Evolutionary conservation across 2,113 vertebrate species (phyloP).

Genomic region (Toxotes jaculatrix): DNA sequence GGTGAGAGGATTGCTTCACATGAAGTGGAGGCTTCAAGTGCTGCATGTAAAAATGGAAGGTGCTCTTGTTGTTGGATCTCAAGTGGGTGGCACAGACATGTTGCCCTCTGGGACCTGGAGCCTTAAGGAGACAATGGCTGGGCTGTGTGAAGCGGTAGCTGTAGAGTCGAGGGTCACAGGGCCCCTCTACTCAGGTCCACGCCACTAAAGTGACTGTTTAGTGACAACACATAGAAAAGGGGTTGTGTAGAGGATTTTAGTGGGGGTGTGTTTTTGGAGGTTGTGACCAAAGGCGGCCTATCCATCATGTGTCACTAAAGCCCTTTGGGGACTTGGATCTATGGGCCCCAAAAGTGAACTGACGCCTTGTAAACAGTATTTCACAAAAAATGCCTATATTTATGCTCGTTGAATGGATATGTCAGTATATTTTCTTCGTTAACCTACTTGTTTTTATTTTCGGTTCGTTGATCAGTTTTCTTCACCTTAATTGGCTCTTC

Average conservation of each 20-base stretch:
- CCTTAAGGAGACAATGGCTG: slow-evolving; percentile 73
- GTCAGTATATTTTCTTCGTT: background rate
- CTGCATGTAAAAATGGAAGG: slow-evolving; percentile 85
- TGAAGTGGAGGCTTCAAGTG: slow-evolving; percentile 79
- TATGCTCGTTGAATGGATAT: background rate
- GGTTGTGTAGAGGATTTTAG: slow-evolving; percentile 55
- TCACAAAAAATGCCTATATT: background rate
- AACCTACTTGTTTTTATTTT: background rate
- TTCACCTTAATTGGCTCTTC: background rate
- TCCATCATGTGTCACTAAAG: slow-evolving; percentile 77
- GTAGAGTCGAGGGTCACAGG: slow-evolving; percentile 70
- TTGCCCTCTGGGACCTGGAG: slow-evolving; percentile 68
- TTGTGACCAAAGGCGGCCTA: slow-evolving; percentile 67
- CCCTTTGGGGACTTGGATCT: slow-evolving; percentile 53
- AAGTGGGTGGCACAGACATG: slow-evolving; percentile 83
- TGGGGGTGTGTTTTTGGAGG: slow-evolving; percentile 40
- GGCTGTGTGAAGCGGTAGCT: slow-evolving; percentile 67
- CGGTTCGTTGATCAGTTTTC: background rate
- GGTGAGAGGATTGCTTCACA: slow-evolving; percentile 80
- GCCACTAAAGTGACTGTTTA: slow-evolving; percentile 76
- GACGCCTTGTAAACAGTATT: slow-evolving; percentile 26
- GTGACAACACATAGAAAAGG: slow-evolving; percentile 76
- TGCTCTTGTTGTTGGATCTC: slow-evolving; percentile 78
- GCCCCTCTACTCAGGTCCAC: slow-evolving; percentile 73
- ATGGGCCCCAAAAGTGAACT: slow-evolving; percentile 42